Evolutionary conservation across 2,113 vertebrate genomes (phyloP), one percentile per base, ranked within the genome.

Genomic region (Sterrhoptilus dennistouni): DNA sequence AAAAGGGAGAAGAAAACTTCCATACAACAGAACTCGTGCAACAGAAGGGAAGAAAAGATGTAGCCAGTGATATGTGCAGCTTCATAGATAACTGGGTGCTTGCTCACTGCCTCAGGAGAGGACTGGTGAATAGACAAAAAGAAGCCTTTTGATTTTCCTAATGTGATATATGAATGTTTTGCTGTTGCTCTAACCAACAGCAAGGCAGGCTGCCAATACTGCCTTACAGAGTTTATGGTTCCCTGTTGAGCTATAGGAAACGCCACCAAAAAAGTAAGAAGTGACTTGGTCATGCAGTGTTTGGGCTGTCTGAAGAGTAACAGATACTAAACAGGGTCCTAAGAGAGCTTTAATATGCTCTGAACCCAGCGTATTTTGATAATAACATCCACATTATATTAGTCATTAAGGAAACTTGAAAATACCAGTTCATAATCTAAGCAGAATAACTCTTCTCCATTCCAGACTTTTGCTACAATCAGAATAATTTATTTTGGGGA

Each of bases 401-500:
- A 77, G 79, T 87, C 72, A 89, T 96, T 81, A 89, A 92, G 64
- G 35, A 95, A 96, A 94, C 90, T 95, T 90, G 92, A 94, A 97
- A 96, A 95, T 94, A 97, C 79, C 96, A 69, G 94, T 88, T 95
- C 75, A 69, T 56, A 92, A 95, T 65, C 79, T 83, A 69, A 96
- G 69, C 79, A 92, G 59, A 96, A 92, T 74, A 88, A 97, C 50
- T 80, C n/a, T 84, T 84, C 54, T 92, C 42, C 54, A 47, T 80
- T 97, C 75, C 90, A 90, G 71, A 61, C 63, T 90, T 88, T 72
- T 93, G 16, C 45, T 86, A 76, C 83, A 88, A 79, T 90, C 88
- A 92, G 57, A 85, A 50, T 53, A 88, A 96, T 97, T 94, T 96
- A 86, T 94, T 96, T 94, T 88, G 90, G 78, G 83, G 75, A 17